Percentiles rank a stretch among this genome's conserved stretches.
These are phyloP conservation scores for Cryptotermes secundus DNA, from an alignment of 1,140 invertebrate genomes.

Conservation along the genomic window DNA sequence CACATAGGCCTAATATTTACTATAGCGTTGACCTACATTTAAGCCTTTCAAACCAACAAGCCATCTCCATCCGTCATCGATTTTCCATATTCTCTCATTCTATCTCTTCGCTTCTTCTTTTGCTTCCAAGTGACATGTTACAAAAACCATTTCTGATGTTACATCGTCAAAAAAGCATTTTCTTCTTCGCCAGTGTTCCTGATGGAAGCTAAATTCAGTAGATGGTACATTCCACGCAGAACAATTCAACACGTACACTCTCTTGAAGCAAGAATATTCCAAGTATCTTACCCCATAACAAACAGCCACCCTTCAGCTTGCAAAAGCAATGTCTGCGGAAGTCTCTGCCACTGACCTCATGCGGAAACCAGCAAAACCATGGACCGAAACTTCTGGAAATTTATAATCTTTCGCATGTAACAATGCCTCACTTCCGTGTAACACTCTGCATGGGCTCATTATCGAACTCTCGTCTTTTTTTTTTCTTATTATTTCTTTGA, in stretches of 20 bases:
- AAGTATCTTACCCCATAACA: not conserved
- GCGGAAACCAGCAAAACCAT: not conserved
- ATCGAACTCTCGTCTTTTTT: no score
- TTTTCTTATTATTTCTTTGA: not conserved
- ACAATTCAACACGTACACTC: no score
- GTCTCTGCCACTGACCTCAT: not conserved
- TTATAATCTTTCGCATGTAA: not conserved
- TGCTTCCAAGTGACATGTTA: not conserved
- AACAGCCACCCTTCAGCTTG: not conserved
- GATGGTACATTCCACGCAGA: not conserved
- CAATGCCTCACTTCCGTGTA: not conserved
- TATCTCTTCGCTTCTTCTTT: not conserved
- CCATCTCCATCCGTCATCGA: slow-evolving; percentile 1
- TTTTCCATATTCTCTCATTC: not conserved
- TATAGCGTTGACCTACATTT: not conserved
- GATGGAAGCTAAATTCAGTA: not conserved
- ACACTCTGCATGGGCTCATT: no score
- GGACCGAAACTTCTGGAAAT: not conserved
- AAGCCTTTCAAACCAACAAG: not conserved
- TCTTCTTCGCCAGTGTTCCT: not conserved
- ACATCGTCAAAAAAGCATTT: slow-evolving; percentile 5
- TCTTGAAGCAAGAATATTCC: not conserved
- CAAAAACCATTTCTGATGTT: slow-evolving; percentile 8
- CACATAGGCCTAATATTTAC: not conserved
- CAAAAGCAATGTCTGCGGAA: not conserved